Base-by-base conservation (phyloP, 2,888 invertebrate species). In the Dynastes tityus region DNA sequence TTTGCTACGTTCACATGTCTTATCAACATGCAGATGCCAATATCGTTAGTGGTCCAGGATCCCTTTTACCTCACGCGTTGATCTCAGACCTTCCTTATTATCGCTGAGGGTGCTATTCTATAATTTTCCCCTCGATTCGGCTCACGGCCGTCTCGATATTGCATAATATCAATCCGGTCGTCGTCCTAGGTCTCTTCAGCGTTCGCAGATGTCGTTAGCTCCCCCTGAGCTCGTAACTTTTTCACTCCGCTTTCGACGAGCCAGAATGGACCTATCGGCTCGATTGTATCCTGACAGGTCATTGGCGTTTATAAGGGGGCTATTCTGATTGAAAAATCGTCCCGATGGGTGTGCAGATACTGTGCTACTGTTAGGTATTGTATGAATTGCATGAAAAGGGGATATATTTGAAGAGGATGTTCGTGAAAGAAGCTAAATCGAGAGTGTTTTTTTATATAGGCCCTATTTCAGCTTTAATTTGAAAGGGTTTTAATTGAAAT, bases 101-200 rank as follows among this genome's bases (percentile, higher is more conserved):
- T 8, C 11, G 63, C 63, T 27, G 61, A 16, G 29, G 61, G 61
- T 29, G 61, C 9, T 11, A 63, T 63, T 63, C 63, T 13, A 63
- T 63, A 63, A 63, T 32, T 29, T 63, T 63, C 63, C 27, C 6
- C 29, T 11, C 63, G 11, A 29, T 63, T 63, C 63, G 32, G 27
- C 63, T 61, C 61, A 32, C 63, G 32, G 32, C 29, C 32, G 63
- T 27, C 27, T 9, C 63, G 63, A 63, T 63, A 63, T 63, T 63
- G 63, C 32, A 63, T 63, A 29, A 63, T 63, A 63, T 63, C 63
- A 63, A 63, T 63, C 32, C 29, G 63, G 32, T 27, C 63, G 11
- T 29, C 27, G 32, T 27, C 11, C 29, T 63, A 13, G 32, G 27
- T 63, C 13, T 8, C 11, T 5, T 51, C 51, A 1, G 16, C 27